Base-by-base conservation (phyloP, 2,888 invertebrate genomes). In the Nematopogon swammerdamellus region DNA sequence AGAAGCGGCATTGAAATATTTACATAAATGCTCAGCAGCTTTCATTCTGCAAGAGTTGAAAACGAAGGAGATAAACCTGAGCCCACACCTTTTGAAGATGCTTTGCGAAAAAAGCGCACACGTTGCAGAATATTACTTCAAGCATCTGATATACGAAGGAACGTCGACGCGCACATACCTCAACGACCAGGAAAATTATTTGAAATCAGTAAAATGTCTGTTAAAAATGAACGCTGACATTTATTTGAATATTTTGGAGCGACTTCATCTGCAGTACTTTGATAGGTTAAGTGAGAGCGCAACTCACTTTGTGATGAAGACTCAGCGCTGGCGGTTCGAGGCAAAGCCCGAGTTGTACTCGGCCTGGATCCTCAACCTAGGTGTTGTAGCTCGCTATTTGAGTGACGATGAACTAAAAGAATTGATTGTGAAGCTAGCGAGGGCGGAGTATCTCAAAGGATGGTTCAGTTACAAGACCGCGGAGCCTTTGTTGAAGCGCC, bases 1-100 rank as follows among this genome's bases (percentile, higher is more conserved):
- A 10, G 54, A 61, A 30, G 57, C 58, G 18, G 66, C 66, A 2
- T 50, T 68, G 1, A 65, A 68, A 50, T 70, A 67, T 50, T 56
- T 71, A 1, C 52, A 54, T 51, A 60, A 61, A 43, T 70, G 70
- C 54, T 18, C 60, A n/a, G 47, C 58, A n/a, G 60, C 62, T 18
- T 63, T 63, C 46, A 62, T 72, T 19, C 20, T 55, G 3, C 50
- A 52, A 2, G 63, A 67, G 56, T 48, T 64, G 19, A 50, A 54
- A 1, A 59, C 57, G n/a, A 36, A 14, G 14, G 36, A 36, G 3
- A 8, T 36, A 3, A 36, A 36, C 11, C 36, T 14, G n/a, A 36
- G 36, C 11, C 8, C 8, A 36, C 36, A 14, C n/a, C n/a, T 36
- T 3, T 14, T 36, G 36, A 36, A 36, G n/a, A 14, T 36, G 36